Evolutionary conservation across 2,888 invertebrate species (phyloP).

Genomic region (Oligia fasciuncula): DNA sequence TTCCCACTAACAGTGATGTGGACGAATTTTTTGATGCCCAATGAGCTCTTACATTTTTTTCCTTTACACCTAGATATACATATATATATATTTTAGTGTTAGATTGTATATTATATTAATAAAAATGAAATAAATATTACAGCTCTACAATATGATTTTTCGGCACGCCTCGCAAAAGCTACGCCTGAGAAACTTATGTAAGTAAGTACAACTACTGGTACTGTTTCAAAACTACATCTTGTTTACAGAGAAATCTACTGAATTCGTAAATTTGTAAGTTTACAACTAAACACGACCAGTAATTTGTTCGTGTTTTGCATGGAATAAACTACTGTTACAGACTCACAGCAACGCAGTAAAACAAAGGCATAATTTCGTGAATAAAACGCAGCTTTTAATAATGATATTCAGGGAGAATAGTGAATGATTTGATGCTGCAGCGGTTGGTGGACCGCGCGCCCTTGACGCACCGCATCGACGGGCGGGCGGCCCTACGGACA

Average conservation of each 20-base stretch:
- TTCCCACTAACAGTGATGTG: background rate
- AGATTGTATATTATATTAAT: background rate
- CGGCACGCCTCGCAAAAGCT: no score
- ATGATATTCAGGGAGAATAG: conserved; percentile 50
- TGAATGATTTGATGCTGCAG: conserved; percentile 59
- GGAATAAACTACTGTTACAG: background rate
- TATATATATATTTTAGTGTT: no score
- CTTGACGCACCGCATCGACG: conserved; percentile 46
- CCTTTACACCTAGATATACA: no score
- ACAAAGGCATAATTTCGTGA: conserved; percentile 19
- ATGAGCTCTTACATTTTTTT: no score
- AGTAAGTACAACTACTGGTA: background rate
- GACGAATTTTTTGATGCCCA: background rate
- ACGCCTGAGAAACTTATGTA: background rate
- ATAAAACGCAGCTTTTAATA: conserved; percentile 41
- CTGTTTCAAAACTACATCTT: background rate
- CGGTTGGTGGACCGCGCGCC: conserved; percentile 56
- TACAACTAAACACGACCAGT: no score
- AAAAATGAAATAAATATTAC: background rate
- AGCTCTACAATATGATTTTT: background rate
- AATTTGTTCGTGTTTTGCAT: background rate
- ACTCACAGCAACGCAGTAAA: background rate
- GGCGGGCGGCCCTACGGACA: conserved; percentile 48
- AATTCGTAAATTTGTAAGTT: background rate
- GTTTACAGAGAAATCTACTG: background rate